Percentiles rank a stretch among this genome's conserved stretches.
Conservation (phyloP, 2,888 invertebrate genomes). For the Eristalis tenax region DNA sequence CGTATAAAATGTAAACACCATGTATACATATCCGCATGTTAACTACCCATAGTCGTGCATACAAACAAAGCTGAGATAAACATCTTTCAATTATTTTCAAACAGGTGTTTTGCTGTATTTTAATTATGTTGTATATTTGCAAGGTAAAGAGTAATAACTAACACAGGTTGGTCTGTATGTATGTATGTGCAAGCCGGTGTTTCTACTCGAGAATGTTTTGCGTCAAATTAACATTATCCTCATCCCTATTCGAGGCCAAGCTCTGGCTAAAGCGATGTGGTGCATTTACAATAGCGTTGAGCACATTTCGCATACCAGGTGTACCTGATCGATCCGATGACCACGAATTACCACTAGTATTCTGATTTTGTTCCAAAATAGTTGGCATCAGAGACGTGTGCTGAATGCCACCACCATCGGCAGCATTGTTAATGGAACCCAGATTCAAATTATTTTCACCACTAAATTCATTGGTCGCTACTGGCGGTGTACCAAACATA, state of each 20-base stretch:
- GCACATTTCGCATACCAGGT: constrained; percentile 77
- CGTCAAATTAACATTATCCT: constrained; percentile 79
- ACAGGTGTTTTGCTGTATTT: constrained; percentile 2
- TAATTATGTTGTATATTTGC: constrained; percentile 16
- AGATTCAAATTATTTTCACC: constrained; percentile 68
- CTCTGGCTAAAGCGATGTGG: constrained; percentile 75
- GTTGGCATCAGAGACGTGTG: constrained; percentile 79
- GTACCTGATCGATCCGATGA: constrained; percentile 75
- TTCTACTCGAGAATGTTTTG: constrained; percentile 75
- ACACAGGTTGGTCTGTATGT: background rate
- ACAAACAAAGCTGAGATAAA: background rate
- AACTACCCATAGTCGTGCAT: too few relatives aligned
- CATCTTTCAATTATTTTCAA: background rate
- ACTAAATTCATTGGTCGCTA: constrained; percentile 44
- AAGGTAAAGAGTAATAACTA: background rate
- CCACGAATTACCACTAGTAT: constrained; percentile 74
- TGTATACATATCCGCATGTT: too few relatives aligned
- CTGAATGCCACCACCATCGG: constrained; percentile 62
- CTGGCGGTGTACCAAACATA: constrained; percentile 71
- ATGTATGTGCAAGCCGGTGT: background rate
- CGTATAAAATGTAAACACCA: too few relatives aligned
- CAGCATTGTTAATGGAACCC: constrained; percentile 52
- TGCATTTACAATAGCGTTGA: constrained; percentile 77
- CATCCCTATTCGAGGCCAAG: constrained; percentile 72
- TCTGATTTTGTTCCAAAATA: constrained; percentile 78